Base-by-base conservation (phyloP, 2,113 vertebrate species). In the Entelurus aequoreus region DNA sequence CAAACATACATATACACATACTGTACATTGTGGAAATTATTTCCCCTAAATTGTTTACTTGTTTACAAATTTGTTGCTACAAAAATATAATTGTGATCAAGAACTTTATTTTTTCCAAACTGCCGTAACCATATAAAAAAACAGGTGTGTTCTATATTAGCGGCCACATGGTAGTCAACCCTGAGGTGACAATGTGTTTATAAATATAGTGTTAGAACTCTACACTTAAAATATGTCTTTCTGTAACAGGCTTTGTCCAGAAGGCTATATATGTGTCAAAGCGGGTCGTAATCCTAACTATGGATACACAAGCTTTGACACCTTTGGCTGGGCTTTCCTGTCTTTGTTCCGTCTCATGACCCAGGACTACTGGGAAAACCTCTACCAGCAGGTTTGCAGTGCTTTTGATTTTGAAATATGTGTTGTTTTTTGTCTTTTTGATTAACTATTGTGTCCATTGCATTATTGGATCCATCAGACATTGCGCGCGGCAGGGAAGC, bases 291-390 rank as follows among this genome's bases (percentile, higher is more conserved):
- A 98, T 76, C 97, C 96, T 52, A 89, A 99, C 88, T 99, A 94
- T 35, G 95, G 93, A 85, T 99, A 99, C 78, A 99, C 97, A 52
- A 99, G 95, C 83, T 99, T 98, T 69, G 97, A 99, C 83, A 94
- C 94, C 48, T 99, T 99, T 84, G 92, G 94, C 85, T 99, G 97
- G 97, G 96, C 97, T 13, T 99, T 99, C 88, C 91, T 99, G 69
- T 98, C 97, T 10, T 88, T 99, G 73, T 99, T 99, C 90, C 91
- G 97, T 40, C 92, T 99, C 78, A 98, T 99, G 97, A 99, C 96
- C 75, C 97, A 99, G 90, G 97, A 99, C 89, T 96, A 64, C 84
- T 99, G 96, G 96, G 97, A 99, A 84, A 96, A 95, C 83, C 95
- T 99, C 81, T 99, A 97, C 81, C 95, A 97, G 80, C 91, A 96